Evolutionary conservation across 2,113 vertebrate genomes (phyloP), one percentile per base, ranked within the genome.

Genomic region (Apeltes quadracus): DNA sequence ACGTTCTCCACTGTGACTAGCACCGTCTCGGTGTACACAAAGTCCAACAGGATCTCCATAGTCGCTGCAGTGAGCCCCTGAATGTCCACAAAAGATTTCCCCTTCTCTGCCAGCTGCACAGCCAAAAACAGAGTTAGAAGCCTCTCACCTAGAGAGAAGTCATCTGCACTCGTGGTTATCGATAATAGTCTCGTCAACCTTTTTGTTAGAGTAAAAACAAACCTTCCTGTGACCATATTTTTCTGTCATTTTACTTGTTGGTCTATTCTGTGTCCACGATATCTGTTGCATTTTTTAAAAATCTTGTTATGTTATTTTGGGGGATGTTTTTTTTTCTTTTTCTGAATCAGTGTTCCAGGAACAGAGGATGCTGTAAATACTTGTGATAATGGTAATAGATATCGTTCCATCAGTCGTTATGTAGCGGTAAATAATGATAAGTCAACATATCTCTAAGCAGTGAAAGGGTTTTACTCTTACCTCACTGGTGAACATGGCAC

Each of bases 401-500:
- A 4, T n/a, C 3, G 36, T 29, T 56, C 2, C 16, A 23, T 57
- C 27, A 58, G 39, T 13, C 15, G 6, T 6, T 14, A 20, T n/a
- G 36, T 13, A 72, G 7, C 25, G 39, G 15, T 5, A 55, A 67
- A 41, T 15, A 29, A 55, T 27, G 5, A 58, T 3, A 36, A 20
- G 5, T 54, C 41, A n/a, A 34, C 7, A 14, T 38, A 0, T 32
- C 18, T 41, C 18, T 14, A 4, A 32, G 10, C 6, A 67, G 36
- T 14, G 15, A 15, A 29, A 41, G 2, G 29, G 38, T 59, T 41
- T 29, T 51, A 23, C 15, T 15, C 9, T 92, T 93, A 99, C 97
- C 97, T 99, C 97, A 77, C 96, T 99, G 46, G 97, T 99, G 92
- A 99, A 99, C 98, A 99, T 99, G 90, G 98, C 98, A 86, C 98